These are phyloP conservation scores for Nebria ingens DNA, from an alignment of 1,140 invertebrate genomes.

Conservation along the genomic window DNA sequence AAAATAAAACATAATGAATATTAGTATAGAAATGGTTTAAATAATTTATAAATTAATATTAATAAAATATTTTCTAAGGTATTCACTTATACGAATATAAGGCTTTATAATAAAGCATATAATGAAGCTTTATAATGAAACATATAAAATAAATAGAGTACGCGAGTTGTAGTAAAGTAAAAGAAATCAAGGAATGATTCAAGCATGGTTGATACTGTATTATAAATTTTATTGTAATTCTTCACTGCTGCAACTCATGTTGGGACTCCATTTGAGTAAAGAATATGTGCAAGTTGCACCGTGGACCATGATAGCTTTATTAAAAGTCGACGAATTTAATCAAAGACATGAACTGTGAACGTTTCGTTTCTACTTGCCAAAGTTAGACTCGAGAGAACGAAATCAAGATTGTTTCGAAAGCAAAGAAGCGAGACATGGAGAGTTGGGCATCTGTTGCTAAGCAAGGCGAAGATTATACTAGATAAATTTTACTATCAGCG, in stretches of 20 bases:
- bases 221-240: constrained; percentile 4
- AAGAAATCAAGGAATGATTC: no score
- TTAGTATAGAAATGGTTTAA: no score
- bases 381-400: background rate
- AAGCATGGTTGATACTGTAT: background rate
- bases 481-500: background rate
- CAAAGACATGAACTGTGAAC: background rate
- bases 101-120: no score
- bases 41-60: no score
- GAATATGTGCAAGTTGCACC: background rate
- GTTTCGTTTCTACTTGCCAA: background rate
- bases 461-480: background rate
- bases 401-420: background rate
- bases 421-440: no score
- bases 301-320: background rate
- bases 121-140: no score
- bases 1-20: no score
- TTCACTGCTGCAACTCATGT: background rate
- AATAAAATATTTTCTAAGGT: no score
- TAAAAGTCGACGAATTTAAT: constrained; percentile 1
- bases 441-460: background rate
- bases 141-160: no score
- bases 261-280: background rate
- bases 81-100: no score
- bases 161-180: no score